Percentiles rank a stretch among this genome's conserved stretches.
These are phyloP conservation scores for Siniperca scherzeri DNA, from an alignment of 2,797 vertebrate species.

Conservation along the genomic window DNA sequence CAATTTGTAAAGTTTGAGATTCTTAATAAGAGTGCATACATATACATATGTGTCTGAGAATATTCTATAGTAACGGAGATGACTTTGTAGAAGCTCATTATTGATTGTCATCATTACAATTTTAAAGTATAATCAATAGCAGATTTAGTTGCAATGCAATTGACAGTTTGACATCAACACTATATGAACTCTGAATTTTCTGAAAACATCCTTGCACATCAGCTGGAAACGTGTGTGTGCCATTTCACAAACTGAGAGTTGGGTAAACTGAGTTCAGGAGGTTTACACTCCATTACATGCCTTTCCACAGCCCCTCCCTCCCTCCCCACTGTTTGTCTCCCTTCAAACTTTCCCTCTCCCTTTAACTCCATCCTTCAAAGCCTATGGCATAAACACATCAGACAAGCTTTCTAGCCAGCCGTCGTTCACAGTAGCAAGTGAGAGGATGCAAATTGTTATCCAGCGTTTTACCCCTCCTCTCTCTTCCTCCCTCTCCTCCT, in stretches of 20 bases:
- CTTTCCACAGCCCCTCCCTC: conserved; percentile 43
- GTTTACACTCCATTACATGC: conserved; percentile 65
- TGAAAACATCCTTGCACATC: conserved; percentile 14
- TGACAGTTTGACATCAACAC: conserved; percentile 13
- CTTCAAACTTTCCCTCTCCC: conserved; percentile 47
- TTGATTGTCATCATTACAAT: not conserved
- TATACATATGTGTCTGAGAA: conserved; percentile 13
- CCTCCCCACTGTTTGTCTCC: conserved; percentile 42
- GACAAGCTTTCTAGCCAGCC: conserved; percentile 68
- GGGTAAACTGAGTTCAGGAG: conserved; percentile 55
- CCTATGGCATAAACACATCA: conserved; percentile 83
- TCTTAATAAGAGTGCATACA: not conserved
- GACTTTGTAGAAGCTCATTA: not conserved
- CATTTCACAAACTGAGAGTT: conserved; percentile 45
- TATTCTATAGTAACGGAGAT: not conserved
- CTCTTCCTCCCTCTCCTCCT: conserved; percentile 22
- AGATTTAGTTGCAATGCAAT: not conserved
- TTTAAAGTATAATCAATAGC: not conserved
- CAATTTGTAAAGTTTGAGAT: not conserved
- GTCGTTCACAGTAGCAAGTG: conserved; percentile 58
- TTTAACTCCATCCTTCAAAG: conserved; percentile 70
- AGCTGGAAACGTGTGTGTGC: conserved; percentile 1
- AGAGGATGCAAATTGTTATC: conserved; percentile 76
- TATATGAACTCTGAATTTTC: not conserved
- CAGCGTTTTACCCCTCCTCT: conserved; percentile 44